Evolutionary conservation across 2,797 vertebrate genomes (phyloP).

Genomic region (Sardinella longiceps): DNA sequence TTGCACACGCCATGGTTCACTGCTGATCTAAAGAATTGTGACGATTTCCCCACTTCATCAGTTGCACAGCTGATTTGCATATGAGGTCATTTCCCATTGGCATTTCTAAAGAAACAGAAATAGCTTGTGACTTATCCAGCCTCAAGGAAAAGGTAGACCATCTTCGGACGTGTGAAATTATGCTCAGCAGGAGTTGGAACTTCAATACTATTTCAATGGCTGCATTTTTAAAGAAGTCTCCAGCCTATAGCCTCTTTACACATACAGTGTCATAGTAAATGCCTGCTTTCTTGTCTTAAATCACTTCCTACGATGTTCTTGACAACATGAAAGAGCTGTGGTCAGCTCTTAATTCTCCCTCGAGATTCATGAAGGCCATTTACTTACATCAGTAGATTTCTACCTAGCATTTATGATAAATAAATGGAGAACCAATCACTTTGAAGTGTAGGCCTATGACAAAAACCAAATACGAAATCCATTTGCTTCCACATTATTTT

Average conservation of each 20-base stretch:
- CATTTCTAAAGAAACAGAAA: slow-evolving; percentile 12
- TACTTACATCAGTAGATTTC: neutral
- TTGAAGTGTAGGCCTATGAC: neutral
- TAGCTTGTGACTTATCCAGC: neutral
- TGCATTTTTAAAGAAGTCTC: neutral
- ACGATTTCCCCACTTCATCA: neutral
- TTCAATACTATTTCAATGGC: neutral
- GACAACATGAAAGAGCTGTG: neutral
- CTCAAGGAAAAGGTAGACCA: neutral
- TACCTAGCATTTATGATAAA: neutral
- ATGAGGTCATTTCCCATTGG: neutral
- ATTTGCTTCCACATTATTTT: neutral
- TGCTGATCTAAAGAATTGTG: neutral
- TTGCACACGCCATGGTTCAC: neutral
- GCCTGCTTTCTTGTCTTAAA: neutral
- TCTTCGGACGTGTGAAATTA: neutral
- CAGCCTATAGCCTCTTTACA: neutral
- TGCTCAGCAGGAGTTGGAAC: neutral
- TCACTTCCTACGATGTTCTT: neutral
- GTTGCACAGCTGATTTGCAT: slow-evolving; percentile 28
- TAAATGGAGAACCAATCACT: no score
- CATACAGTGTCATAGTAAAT: neutral
- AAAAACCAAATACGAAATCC: neutral
- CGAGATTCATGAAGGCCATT: neutral
- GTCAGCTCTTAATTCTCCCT: neutral